Percentiles rank a stretch among this genome's conserved stretches.
Conservation (phyloP, 2,888 invertebrate species). For the Xylota sylvarum region DNA sequence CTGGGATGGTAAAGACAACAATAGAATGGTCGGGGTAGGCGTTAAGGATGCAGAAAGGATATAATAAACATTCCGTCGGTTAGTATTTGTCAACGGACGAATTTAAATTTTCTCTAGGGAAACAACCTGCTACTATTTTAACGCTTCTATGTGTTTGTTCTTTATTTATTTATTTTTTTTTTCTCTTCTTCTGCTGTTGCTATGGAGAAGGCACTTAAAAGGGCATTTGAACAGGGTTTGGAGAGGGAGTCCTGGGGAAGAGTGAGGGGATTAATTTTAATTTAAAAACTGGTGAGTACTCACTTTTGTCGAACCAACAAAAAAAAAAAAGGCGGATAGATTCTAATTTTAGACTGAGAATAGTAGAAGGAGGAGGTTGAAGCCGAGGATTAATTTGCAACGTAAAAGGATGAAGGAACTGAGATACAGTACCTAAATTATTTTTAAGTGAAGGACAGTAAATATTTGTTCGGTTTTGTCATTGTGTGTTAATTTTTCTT, state of each 20-base stretch:
- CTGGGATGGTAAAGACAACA: constrained; percentile 46
- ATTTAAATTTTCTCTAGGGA: constrained; percentile 44
- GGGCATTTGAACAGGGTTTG: constrained; percentile 9
- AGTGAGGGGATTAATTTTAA: constrained; percentile 10
- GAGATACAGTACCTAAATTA: neutral
- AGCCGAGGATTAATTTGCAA: neutral
- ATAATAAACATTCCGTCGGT: constrained; percentile 63
- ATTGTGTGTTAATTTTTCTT: neutral
- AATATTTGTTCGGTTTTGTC: neutral
- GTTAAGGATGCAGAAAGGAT: constrained; percentile 47
- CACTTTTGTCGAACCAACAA: neutral
- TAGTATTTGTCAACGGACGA: constrained; percentile 56
- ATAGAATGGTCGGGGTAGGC: constrained; percentile 26
- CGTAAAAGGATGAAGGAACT: constrained; percentile 3
- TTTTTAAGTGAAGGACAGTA: neutral
- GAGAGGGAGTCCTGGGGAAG: neutral
- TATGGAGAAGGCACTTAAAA: constrained; percentile 19
- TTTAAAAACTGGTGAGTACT: constrained; percentile 21
- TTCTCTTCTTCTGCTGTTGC: neutral
- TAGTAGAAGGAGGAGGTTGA: neutral
- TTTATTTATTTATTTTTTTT: neutral
- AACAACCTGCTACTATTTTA: constrained; percentile 30
- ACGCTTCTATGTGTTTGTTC: constrained; percentile 21
- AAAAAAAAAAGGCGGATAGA: neutral
- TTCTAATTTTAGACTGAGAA: constrained; percentile 1